Base-by-base conservation (phyloP, 2,113 vertebrate genomes). In the Vidua macroura region DNA sequence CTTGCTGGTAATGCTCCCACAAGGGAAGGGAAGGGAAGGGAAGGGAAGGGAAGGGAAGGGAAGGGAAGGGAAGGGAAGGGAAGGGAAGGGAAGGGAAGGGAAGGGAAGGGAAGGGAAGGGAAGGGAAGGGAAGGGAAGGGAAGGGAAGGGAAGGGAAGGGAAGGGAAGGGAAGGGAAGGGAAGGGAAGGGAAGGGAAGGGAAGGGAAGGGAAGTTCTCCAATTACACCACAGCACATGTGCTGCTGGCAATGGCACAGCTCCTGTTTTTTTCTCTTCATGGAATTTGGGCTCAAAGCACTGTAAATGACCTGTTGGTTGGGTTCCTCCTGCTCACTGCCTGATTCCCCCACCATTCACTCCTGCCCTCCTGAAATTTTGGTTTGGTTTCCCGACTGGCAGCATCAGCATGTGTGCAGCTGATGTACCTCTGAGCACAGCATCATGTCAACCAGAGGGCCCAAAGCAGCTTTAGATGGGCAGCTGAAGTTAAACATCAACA, bases 151-250 rank as follows among this genome's bases (percentile, higher is more conserved):
- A 2, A 16, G 7, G 27, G 11, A 68, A 49, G 31, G 53, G 53
- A 55, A 33, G 18, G 37, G 13, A 12, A 49, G 14, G 43, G 39
- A 27, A 39, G 15, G 30, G 39, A 2, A 21, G 7, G 30, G 11
- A 68, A 48, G 28, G 46, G 46, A 48, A 23, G 15, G n/a, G 12
- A 10, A 48, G 15, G 39, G 35, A 24, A 35, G 14, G 30, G 15
- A 79, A 49, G 15, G 25, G 16, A 30, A 4, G 7, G 17, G 28
- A 83, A 53, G 4, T 4, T 49, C 51, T 73, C 46, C 41, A 79
- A 25, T 31, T 68, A 31, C 37, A 60, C 41, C 1, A 4, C 53
- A 49, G 33, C 44, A 7, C 0, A 0, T 0, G 0, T 39, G 53
- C n/a, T 87, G 30, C n/a, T 43, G 13, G 18, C 4, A 2, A 3